phyloP scores from a whole-genome alignment of 1,140 invertebrate genomes.

The Octopus bimaculoides region DNA sequence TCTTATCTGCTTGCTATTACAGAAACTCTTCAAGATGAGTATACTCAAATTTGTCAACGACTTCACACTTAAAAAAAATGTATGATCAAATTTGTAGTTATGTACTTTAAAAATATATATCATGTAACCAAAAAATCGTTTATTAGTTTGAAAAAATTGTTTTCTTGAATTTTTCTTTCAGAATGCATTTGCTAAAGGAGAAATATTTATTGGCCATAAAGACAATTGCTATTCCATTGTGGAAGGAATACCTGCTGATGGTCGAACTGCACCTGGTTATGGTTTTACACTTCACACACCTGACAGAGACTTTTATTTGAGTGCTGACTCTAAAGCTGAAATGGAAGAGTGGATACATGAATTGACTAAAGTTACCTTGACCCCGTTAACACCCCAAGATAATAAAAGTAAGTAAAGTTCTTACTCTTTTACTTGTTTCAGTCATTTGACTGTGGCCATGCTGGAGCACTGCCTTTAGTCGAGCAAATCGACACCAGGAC shows the following conservation, averaged over 20 bases:
- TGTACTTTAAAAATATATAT: not conserved
- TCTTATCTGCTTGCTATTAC: no score
- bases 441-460: no score
- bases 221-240: conserved; percentile 72
- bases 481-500: no score
- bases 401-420: conserved; percentile 65
- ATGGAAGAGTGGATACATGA: conserved; percentile 74
- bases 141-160: not conserved
- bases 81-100: not conserved
- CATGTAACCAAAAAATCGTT: not conserved
- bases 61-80: no score
- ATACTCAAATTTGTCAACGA: not conserved
- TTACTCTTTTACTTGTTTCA: no score
- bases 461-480: no score
- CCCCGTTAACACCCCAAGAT: conserved; percentile 77
- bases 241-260: conserved; percentile 65
- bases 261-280: conserved; percentile 66
- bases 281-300: conserved; percentile 86
- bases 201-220: conserved; percentile 81
- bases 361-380: conserved; percentile 73
- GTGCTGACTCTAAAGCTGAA: conserved; percentile 75
- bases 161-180: conserved; percentile 38
- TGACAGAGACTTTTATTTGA: conserved; percentile 76
- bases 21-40: no score
- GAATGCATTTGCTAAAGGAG: conserved; percentile 85